Evolutionary conservation across 2,888 invertebrate genomes (phyloP).

Genomic region (Cryptophagus acutangulus): DNA sequence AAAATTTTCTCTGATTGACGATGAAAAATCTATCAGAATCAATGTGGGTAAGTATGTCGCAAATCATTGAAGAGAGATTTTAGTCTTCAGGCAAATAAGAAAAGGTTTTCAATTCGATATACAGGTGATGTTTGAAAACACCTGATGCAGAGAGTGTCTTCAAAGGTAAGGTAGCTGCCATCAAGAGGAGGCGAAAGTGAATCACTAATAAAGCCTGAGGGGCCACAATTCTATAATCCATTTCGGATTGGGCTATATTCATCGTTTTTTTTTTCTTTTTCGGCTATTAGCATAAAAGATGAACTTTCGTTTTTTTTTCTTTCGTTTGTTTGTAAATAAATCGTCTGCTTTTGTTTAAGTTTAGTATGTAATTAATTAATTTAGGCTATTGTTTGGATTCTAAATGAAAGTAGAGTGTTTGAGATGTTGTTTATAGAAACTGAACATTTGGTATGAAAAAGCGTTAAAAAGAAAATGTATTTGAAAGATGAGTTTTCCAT

Average conservation of each 20-base stretch:
- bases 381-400: too few species aligned
- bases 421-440: too few species aligned
- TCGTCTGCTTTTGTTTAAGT: too few species aligned
- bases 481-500: too few species aligned
- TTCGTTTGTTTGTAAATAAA: too few species aligned
- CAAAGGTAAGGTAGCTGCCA: neutral
- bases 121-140: slow-evolving; percentile 10
- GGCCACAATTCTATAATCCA: neutral
- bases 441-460: too few species aligned
- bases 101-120: slow-evolving; percentile 23
- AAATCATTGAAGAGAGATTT: slow-evolving; percentile 24
- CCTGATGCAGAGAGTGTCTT: neutral
- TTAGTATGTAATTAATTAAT: too few species aligned
- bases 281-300: too few species aligned
- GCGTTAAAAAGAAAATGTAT: too few species aligned
- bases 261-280: neutral
- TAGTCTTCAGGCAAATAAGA: slow-evolving; percentile 20
- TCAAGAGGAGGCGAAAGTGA: slow-evolving; percentile 8
- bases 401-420: too few species aligned
- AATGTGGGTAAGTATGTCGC: slow-evolving; percentile 28
- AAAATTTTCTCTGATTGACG: neutral
- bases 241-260: neutral
- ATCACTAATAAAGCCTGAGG: neutral
- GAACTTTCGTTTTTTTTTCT: too few species aligned
- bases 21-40: slow-evolving; percentile 4